phyloP scores from a whole-genome alignment of 2,888 invertebrate species.

The Parnassius glacialis region DNA sequence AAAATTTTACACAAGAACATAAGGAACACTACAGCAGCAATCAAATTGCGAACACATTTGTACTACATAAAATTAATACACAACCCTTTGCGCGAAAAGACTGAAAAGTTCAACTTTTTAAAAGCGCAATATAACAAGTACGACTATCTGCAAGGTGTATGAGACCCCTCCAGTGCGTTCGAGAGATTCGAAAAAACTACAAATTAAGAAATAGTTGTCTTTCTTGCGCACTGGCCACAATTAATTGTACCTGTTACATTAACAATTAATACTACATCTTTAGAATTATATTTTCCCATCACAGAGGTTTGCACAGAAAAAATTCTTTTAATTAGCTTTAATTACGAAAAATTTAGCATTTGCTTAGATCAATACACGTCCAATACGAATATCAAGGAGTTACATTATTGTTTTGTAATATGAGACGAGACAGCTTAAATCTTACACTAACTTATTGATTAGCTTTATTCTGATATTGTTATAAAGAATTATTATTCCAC shows the following conservation, averaged over 20 bases:
- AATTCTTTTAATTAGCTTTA: conserved; percentile 61
- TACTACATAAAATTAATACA: conserved; percentile 81
- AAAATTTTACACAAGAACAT: conserved; percentile 70
- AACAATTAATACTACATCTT: conserved; percentile 76
- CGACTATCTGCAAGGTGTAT: conserved; percentile 29
- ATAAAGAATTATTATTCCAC: conserved; percentile 67
- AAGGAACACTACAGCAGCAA: conserved; percentile 80
- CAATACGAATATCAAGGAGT: conserved; percentile 67
- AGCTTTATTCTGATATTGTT: conserved; percentile 68
- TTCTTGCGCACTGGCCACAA: conserved; percentile 31
- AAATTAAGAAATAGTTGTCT: conserved; percentile 23
- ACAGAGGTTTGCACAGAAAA: conserved; percentile 78
- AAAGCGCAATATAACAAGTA: conserved; percentile 60
- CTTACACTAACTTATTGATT: conserved; percentile 68
- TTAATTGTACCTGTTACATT: conserved; percentile 56
- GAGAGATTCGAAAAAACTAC: conserved; percentile 31
- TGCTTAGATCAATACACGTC: conserved; percentile 67
- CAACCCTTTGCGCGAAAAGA: conserved; percentile 81
- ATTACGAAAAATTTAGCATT: conserved; percentile 71
- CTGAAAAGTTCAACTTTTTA: conserved; percentile 77
- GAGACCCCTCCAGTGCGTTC: conserved; percentile 23
- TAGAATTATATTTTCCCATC: conserved; percentile 77
- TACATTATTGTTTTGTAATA: conserved; percentile 63
- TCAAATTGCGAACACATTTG: conserved; percentile 81
- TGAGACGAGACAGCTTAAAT: conserved; percentile 73